Percentiles rank a stretch among this genome's conserved stretches.
Conservation (phyloP, 2,888 invertebrate genomes). For the Andrena bucephala region DNA sequence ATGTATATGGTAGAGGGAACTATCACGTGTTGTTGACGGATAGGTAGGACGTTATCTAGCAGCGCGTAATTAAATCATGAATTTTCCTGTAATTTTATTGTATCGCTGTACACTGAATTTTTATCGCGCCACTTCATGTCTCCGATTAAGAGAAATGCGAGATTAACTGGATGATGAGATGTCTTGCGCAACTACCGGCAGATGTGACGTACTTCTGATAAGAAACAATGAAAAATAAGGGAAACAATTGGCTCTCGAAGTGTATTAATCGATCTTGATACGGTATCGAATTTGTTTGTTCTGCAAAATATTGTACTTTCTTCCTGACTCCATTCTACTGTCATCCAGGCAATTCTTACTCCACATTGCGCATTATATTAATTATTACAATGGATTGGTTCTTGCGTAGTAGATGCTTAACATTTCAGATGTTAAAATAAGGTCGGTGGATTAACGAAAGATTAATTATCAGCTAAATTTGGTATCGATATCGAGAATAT, state of each 20-base stretch:
- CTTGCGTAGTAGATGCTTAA: too few species aligned
- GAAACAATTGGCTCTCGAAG: background rate
- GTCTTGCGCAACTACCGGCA: background rate
- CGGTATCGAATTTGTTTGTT: conserved; percentile 7
- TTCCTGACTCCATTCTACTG: background rate
- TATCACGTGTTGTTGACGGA: background rate
- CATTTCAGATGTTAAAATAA: too few species aligned
- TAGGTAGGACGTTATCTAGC: background rate
- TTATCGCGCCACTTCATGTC: too few species aligned
- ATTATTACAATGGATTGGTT: background rate
- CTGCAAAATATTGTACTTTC: background rate
- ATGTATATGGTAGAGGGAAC: background rate
- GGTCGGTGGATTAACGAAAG: too few species aligned
- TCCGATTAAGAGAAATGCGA: background rate
- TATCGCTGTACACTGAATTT: too few species aligned
- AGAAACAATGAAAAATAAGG: conserved; percentile 6
- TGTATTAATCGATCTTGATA: conserved; percentile 8
- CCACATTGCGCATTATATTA: background rate
- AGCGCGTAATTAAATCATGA: too few species aligned
- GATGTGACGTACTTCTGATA: conserved; percentile 12
- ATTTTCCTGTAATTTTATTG: background rate
- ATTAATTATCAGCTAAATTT: background rate
- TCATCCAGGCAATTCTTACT: background rate
- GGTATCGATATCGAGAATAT: background rate
- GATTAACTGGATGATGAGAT: background rate